Base-by-base conservation (phyloP, 2,797 vertebrate species). In the Sylvia borin region DNA sequence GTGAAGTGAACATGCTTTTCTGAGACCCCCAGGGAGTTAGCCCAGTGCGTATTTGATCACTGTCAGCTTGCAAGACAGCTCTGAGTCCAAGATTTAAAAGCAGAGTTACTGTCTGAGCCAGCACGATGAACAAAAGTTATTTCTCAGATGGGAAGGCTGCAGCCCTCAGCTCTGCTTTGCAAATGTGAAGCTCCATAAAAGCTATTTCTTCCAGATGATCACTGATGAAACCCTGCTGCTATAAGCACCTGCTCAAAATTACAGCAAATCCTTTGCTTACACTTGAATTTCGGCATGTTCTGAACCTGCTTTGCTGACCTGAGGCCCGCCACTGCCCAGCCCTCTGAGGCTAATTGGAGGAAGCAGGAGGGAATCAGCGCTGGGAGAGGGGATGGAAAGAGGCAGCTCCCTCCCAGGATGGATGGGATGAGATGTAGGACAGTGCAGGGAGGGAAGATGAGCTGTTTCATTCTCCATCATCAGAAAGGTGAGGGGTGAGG, bases 191-290 rank as follows among this genome's bases (percentile, higher is more conserved):
- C 29, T 25, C 71, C 3, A 0, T 64, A 67, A 76, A 93, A 74
- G n/a, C 36, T 17, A 16, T 84, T 75, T 51, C 66, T 86, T 78
- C 61, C 50, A 72, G 81, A 57, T 79, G 80, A 55, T 87, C 13
- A 2, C 36, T 47, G 50, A 70, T 77, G 67, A 88, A 92, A 91
- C 70, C 71, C 64, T 10, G 21, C 66, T 95, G 87, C 40, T 79
- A 4, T 50, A 73, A 86, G 42, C 77, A 94, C 91, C 79, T 92
- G 92, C 58, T 90, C 70, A 94, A 73, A 90, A 77, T 65, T 54
- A 78, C 48, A 76, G 29, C 58, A 78, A 75, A 83, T 48, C 25
- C n/a, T 74, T 70, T 80, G 48, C 57, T 78, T 36, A 50, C 87
- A 65, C 79, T 86, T 11, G 2, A 68, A 72, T 73, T 93, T 72